Evolutionary conservation across 2,888 invertebrate species (phyloP).

Genomic region (Cordylochernes scorpioides): DNA sequence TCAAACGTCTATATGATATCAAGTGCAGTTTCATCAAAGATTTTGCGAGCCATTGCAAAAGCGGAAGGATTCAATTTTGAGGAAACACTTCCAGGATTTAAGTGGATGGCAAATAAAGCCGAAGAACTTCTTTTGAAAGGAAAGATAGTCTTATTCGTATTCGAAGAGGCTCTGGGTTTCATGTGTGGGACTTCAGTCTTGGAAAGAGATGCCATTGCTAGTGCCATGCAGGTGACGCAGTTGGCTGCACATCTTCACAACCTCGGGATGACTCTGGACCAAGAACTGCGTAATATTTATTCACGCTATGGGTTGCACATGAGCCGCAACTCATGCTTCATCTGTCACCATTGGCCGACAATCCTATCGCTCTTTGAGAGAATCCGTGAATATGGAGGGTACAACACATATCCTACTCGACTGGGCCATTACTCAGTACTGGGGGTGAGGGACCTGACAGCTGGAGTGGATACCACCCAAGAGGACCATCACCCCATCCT

Average conservation of each 20-base stretch:
- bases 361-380: constrained; percentile 53
- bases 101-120: constrained; percentile 90
- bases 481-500: constrained; percentile 35
- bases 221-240: constrained; percentile 50
- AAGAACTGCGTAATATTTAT: constrained; percentile 45
- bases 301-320: constrained; percentile 65
- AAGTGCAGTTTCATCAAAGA: constrained; percentile 88
- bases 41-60: constrained; percentile 49
- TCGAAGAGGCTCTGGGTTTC: constrained; percentile 94
- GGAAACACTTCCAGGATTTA: constrained; percentile 93
- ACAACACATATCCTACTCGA: constrained; percentile 24
- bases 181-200: constrained; percentile 69
- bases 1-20: constrained; percentile 49
- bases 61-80: constrained; percentile 44
- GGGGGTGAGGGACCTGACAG: constrained; percentile 58
- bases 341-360: constrained; percentile 43
- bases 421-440: constrained; percentile 29
- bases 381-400: too few species aligned
- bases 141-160: constrained; percentile 63
- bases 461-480: constrained; percentile 49
- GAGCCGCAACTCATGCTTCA: constrained; percentile 60
- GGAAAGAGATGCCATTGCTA: constrained; percentile 88
- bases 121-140: constrained; percentile 39
- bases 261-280: constrained; percentile 24
- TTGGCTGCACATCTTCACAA: constrained; percentile 39